A percentile compares a stretch with the other conserved stretches of the same genome.
Evolutionary conservation across 2,888 invertebrate species (phyloP).

Genomic region (Globia sparganii): DNA sequence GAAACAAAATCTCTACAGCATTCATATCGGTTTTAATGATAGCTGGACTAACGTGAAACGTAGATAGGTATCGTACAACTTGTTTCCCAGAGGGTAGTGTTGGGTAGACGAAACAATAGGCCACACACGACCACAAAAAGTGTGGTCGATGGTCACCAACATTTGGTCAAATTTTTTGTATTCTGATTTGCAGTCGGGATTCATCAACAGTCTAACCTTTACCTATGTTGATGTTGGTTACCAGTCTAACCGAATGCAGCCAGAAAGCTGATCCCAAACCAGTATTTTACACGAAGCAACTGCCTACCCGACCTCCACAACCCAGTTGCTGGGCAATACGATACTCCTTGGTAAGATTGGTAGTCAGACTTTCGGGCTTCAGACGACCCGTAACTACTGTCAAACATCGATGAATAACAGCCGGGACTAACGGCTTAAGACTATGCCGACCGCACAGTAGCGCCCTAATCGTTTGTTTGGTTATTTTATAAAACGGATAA

Average conservation of each 20-base stretch:
- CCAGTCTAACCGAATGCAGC: neutral
- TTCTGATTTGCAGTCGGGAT: neutral
- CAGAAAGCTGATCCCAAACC: too few relatives aligned
- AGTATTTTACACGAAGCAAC: too few relatives aligned
- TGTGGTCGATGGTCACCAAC: neutral
- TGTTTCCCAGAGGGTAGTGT: conserved; percentile 63
- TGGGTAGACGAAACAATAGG: conserved; percentile 39
- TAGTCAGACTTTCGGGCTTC: too few relatives aligned
- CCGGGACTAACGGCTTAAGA: too few relatives aligned
- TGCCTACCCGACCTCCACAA: too few relatives aligned
- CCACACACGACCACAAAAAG: conserved; percentile 23
- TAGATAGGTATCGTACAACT: conserved; percentile 66
- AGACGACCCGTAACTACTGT: too few relatives aligned
- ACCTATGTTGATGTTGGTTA: neutral
- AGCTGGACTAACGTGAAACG: conserved; percentile 55
- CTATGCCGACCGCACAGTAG: too few relatives aligned
- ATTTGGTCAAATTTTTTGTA: neutral
- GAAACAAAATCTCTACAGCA: conserved; percentile 65
- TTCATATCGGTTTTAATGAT: conserved; percentile 68
- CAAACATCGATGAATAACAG: too few relatives aligned
- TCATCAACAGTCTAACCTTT: neutral
- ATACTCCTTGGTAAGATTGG: too few relatives aligned
- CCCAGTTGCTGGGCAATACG: too few relatives aligned
- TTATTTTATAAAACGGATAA: too few relatives aligned
- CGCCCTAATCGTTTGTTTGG: too few relatives aligned